phyloP scores from a whole-genome alignment of 2,797 vertebrate species.

The Fundulus diaphanus region DNA sequence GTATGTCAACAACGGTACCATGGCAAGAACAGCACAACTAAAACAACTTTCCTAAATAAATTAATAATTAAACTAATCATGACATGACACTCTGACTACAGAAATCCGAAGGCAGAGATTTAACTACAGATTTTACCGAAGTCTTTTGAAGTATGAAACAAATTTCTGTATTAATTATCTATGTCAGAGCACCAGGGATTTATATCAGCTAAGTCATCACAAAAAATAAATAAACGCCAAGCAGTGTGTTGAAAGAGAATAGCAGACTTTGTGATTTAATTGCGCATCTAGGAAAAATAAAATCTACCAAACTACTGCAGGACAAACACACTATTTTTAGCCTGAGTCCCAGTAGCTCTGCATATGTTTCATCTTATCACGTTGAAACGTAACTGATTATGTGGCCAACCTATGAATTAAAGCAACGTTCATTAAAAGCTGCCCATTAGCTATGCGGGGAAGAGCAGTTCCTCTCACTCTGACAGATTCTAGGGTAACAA shows the following conservation, averaged over 20 bases:
- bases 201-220: slow-evolving; percentile 12
- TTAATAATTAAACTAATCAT: neutral
- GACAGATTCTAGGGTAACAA: neutral
- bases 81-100: neutral
- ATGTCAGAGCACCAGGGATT: slow-evolving; percentile 11
- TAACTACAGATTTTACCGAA: neutral
- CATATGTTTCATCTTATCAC: slow-evolving; percentile 9
- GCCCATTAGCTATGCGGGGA: slow-evolving; percentile 5
- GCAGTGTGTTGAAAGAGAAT: slow-evolving; percentile 18
- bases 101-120: neutral
- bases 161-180: slow-evolving; percentile 13
- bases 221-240: slow-evolving; percentile 25
- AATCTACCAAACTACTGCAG: neutral
- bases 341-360: neutral
- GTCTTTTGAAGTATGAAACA: neutral
- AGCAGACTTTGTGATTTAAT: slow-evolving; percentile 20
- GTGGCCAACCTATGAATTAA: slow-evolving; percentile 3
- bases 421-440: slow-evolving; percentile 5
- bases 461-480: neutral
- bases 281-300: slow-evolving; percentile 1
- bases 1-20: neutral
- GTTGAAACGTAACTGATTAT: slow-evolving; percentile 2
- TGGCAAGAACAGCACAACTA: neutral
- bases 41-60: neutral
- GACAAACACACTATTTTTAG: slow-evolving; percentile 16